phyloP scores from a whole-genome alignment of 1,140 invertebrate genomes.

The Pemphigus obesinymphae region DNA sequence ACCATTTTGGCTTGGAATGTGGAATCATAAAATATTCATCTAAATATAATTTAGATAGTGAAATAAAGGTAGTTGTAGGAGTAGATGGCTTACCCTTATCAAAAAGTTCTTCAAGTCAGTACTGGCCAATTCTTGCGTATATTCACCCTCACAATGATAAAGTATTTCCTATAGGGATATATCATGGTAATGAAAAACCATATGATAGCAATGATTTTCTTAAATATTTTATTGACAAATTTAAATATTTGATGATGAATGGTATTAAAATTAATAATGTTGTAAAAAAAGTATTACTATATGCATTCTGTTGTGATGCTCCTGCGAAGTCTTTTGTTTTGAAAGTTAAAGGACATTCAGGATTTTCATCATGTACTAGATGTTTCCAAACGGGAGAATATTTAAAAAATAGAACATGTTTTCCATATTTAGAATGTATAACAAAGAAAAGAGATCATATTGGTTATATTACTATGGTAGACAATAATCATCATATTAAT shows the following conservation, averaged over 20 bases:
- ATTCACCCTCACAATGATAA: background rate
- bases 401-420: background rate
- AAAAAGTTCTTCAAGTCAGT: conserved; percentile 10
- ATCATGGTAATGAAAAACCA: background rate
- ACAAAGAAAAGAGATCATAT: background rate
- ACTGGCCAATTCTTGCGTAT: background rate
- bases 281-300: background rate
- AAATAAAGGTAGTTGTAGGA: background rate
- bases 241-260: background rate
- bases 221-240: background rate
- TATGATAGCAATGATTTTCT: background rate
- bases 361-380: conserved; percentile 43
- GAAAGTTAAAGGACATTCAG: conserved; percentile 16
- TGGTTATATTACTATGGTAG: background rate
- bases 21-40: background rate
- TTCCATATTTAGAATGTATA: background rate
- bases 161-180: background rate
- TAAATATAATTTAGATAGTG: background rate
- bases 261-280: background rate
- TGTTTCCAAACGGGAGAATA: conserved; percentile 27
- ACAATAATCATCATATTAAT: background rate
- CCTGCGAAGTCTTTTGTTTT: background rate
- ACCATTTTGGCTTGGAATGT: background rate
- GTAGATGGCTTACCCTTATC: conserved; percentile 16
- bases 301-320: background rate